Conservation (phyloP, 2,797 vertebrate species). For the Emys orbicularis region DNA sequence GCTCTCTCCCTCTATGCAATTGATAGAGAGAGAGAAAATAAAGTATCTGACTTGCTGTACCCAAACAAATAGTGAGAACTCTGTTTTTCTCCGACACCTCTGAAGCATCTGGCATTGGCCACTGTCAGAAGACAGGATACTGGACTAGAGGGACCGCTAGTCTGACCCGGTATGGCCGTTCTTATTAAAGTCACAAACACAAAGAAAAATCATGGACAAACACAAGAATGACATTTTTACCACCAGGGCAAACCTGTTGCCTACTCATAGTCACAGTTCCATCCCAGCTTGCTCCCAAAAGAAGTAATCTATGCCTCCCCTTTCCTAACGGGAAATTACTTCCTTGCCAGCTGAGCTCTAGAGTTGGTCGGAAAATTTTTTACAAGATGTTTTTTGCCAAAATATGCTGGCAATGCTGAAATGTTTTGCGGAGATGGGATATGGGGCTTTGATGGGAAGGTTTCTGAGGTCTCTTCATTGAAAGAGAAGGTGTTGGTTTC, state of each 20-base stretch:
- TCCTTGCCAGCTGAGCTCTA: background rate
- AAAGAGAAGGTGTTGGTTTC: background rate
- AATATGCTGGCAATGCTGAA: background rate
- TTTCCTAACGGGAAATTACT: background rate
- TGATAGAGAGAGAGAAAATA: no score
- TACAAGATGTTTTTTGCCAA: background rate
- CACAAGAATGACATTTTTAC: background rate
- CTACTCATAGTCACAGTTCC: background rate
- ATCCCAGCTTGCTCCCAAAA: background rate
- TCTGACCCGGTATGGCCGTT: background rate
- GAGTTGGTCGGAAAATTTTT: background rate
- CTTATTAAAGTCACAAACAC: background rate
- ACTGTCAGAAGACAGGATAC: background rate
- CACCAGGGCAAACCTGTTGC: background rate
- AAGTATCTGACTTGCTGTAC: no score
- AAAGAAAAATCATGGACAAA: no score
- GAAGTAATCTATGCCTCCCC: background rate
- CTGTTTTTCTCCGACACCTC: background rate
- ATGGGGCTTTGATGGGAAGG: background rate
- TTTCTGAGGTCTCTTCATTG: background rate
- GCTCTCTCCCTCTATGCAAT: no score
- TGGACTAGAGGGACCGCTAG: background rate
- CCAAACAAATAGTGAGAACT: no score
- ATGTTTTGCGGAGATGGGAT: background rate
- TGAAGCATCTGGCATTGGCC: background rate